These are phyloP conservation scores for Macquaria ambigua DNA, from an alignment of 2,113 vertebrate species.

Conservation along the genomic window DNA sequence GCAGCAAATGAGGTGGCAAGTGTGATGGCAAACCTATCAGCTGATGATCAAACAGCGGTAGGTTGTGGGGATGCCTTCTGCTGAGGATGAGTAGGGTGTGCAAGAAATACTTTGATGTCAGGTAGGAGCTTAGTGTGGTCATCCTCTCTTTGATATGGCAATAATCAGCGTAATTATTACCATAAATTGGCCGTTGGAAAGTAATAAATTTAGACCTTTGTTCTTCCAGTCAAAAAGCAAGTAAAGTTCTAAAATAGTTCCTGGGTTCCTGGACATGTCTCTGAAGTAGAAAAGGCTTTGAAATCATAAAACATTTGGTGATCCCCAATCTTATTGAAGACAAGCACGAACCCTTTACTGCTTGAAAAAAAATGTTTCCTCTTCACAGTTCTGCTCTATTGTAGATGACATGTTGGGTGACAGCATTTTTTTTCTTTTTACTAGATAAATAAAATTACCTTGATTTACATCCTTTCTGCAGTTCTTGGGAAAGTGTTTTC, in stretches of 20 bases:
- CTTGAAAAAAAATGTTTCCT: background rate
- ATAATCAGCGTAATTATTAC: background rate
- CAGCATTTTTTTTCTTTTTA: background rate
- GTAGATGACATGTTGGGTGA: background rate
- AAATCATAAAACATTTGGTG: background rate
- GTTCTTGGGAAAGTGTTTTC: background rate
- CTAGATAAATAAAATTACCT: background rate
- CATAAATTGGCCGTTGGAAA: background rate
- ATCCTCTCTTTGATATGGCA: background rate
- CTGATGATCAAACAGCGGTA: background rate
- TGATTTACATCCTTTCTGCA: background rate
- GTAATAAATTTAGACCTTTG: background rate
- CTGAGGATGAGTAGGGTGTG: background rate
- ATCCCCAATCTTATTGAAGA: background rate
- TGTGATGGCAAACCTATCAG: constrained; percentile 5
- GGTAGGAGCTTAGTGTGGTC: background rate
- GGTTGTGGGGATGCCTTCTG: background rate
- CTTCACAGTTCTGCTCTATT: too few species aligned
- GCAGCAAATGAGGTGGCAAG: constrained; percentile 2
- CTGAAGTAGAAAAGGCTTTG: background rate
- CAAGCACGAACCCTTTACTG: background rate
- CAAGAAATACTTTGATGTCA: background rate
- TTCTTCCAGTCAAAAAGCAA: background rate
- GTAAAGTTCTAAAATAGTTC: background rate
- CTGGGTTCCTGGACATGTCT: background rate